Evolutionary conservation across 1,140 invertebrate species (phyloP), one percentile per base, ranked within the genome.

Genomic region (Drosophila oshimai): DNA sequence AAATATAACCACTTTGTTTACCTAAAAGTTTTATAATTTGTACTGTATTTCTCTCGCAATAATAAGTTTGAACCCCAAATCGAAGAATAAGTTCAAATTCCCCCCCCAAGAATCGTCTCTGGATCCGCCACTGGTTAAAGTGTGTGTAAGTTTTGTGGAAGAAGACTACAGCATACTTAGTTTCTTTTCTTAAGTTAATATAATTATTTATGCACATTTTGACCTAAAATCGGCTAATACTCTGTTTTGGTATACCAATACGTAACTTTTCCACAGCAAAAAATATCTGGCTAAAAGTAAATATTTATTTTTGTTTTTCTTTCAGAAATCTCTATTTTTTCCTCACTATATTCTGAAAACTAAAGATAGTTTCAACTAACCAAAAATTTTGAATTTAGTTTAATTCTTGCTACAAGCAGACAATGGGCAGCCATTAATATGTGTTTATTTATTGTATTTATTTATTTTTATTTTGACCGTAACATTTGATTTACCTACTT

Each of bases 241-340:
- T 65, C 61, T 65, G 64, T 37, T 31, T 49, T 65, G 61, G 61
- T 65, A 64, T 65, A 65, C 61, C 64, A 58, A 58, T 49, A 24
- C 26, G 42, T 64, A 24, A 31, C 18, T 7, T 28, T 20, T 2
- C 6, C 7, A 28, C 26, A 28, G n/a, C 7, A 10, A 15, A 9
- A 2, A 12, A 18, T 5, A 17, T 6, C n/a, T n/a, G n/a, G n/a
- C n/a, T n/a, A n/a, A n/a, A n/a, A n/a, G n/a, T n/a, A n/a, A n/a
- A n/a, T n/a, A n/a, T n/a, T n/a, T n/a, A n/a, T n/a, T n/a, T n/a
- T n/a, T n/a, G n/a, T n/a, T n/a, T n/a, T n/a, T n/a, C n/a, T n/a
- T n/a, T n/a, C n/a, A n/a, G n/a, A n/a, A n/a, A n/a, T n/a, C n/a
- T n/a, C n/a, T n/a, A n/a, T n/a, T 4, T 17, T 34, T 0, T 13